Evolutionary conservation across 2,797 vertebrate genomes (phyloP).

Genomic region (Sciurus vulgaris): DNA sequence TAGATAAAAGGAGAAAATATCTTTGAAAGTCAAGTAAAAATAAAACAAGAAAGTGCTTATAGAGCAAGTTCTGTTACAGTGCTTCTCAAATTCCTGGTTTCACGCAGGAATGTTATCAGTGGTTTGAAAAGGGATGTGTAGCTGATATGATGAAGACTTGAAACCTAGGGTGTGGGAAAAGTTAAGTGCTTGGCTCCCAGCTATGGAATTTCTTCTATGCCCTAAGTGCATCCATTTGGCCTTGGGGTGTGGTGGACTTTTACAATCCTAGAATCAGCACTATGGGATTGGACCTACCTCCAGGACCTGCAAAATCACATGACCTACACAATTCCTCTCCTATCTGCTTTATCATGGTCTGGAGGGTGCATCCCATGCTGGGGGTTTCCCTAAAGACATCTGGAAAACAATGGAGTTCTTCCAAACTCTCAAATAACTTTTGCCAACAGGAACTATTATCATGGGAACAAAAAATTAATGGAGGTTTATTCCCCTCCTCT

Average conservation of each 20-base stretch:
- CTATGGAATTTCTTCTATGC: conserved; percentile 44
- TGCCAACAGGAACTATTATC: not conserved
- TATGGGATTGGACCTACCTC: not conserved
- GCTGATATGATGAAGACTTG: conserved; percentile 14
- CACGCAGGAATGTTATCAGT: conserved; percentile 67
- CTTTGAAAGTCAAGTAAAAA: conserved; percentile 75
- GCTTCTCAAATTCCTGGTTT: conserved; percentile 24
- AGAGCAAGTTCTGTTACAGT: conserved; percentile 32
- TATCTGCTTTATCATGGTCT: not conserved
- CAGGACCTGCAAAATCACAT: not conserved
- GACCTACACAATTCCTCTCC: not conserved
- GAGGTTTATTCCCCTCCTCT: not conserved
- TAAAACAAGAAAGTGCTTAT: conserved; percentile 71
- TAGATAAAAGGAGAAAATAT: conserved; percentile 77
- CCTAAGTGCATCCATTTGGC: conserved; percentile 42
- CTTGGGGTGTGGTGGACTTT: conserved; percentile 54
- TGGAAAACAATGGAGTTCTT: conserved; percentile 2
- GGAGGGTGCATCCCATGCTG: not conserved
- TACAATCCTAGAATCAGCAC: not conserved
- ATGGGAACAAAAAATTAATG: not conserved
- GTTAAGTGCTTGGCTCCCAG: conserved; percentile 44
- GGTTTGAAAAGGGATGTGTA: conserved; percentile 49
- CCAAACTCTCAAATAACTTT: not conserved
- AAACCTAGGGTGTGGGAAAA: conserved; percentile 73
- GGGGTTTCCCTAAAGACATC: not conserved